These are phyloP conservation scores for Echinops telfairi DNA, from an alignment of 2,113 vertebrate species.

Conservation along the genomic window DNA sequence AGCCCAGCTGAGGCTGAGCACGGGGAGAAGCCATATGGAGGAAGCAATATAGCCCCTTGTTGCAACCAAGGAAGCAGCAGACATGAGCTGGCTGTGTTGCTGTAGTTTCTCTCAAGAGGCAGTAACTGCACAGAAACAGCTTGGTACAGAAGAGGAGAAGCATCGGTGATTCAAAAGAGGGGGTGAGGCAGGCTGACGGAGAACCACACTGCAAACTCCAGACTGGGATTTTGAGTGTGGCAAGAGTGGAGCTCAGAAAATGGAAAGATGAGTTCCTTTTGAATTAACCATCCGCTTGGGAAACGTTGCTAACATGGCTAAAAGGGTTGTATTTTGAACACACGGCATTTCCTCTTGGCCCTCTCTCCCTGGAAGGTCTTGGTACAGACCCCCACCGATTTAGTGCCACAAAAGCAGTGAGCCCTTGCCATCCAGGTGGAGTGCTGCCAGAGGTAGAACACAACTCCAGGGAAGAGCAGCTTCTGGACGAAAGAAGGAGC, in stretches of 20 bases:
- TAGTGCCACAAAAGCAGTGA: not conserved
- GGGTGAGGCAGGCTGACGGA: not conserved
- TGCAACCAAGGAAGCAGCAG: too few relatives aligned
- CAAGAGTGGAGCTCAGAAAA: accelerated
- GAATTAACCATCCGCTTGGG: not conserved
- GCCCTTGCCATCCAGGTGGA: not conserved
- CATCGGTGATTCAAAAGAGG: not conserved
- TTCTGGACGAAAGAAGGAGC: not conserved
- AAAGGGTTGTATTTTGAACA: slow-evolving; percentile 1
- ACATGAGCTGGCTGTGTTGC: not conserved
- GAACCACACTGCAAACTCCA: not conserved
- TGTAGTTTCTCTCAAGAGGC: slow-evolving; percentile 9
- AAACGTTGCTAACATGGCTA: not conserved
- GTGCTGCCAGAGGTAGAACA: not conserved
- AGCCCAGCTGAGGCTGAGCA: not conserved
- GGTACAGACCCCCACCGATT: not conserved
- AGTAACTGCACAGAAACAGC: not conserved
- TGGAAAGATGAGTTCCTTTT: not conserved
- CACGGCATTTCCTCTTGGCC: not conserved
- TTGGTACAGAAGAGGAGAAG: not conserved
- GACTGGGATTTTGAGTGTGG: not conserved
- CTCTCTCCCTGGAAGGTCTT: not conserved
- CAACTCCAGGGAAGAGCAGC: not conserved
- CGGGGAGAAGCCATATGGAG: not conserved
- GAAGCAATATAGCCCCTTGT: not conserved